Base-by-base conservation (phyloP, 2,797 vertebrate species). In the Lepidocolaptes lacrymiger region DNA sequence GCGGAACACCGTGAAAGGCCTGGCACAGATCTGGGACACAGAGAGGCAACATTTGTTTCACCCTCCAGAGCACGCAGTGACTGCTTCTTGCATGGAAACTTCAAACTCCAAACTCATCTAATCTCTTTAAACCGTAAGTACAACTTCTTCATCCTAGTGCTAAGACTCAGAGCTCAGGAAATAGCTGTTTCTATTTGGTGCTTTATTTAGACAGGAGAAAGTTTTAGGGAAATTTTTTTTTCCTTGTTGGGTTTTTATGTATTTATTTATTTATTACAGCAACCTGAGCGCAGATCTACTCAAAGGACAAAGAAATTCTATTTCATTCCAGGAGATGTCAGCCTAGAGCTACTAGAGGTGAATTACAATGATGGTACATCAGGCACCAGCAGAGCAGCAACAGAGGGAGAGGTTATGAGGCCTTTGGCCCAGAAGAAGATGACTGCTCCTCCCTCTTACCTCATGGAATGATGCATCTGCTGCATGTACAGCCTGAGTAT, bases 1-100 rank as follows among this genome's bases (percentile, higher is more conserved):
- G 54, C 99, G 98, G 95, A 99, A 99, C 54, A 99, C 99, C 0
- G 99, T 99, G 94, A 99, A 99, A 1, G 99, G 99, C 66, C 99
- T 98, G 92, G 99, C 99, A 97, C 99, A 99, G 46, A 99, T 99
- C 99, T 99, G 91, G 75, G 55, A 89, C 59, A 93, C 85, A 92
- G 32, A 71, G 30, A 56, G 21, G 18, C 4, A 2, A 74, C 23
- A 13, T 28, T 28, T 19, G 54, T 43, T 16, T 80, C 12, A 3
- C 39, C 27, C 10, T 26, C n/a, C 46, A 36, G 46, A 62, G 55
- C 78, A 69, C 16, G 28, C 4, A 52, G 59, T 13, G 5, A 8
- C 39, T 41, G 66, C 59, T 59, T 24, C 66, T 61, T 18, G 51
- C 32, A 52, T 0, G 7, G 59, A 51, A 73, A 67, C 56, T 13